phyloP scores from a whole-genome alignment of 2,888 invertebrate genomes.

The Orthosia cruda region DNA sequence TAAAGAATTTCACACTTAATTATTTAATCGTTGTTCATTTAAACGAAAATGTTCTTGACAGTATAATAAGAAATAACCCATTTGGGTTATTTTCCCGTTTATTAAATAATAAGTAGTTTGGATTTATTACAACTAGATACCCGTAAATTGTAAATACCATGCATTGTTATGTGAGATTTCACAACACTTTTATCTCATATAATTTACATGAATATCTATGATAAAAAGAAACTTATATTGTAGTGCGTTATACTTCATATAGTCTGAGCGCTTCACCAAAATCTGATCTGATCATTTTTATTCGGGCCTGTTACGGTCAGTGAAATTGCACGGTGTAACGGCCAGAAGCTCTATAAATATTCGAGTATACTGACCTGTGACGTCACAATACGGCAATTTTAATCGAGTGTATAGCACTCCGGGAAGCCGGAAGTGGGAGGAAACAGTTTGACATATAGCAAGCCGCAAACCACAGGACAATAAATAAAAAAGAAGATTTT shows the following conservation, averaged over 20 bases:
- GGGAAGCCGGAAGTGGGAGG: neutral
- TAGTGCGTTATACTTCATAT: neutral
- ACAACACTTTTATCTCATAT: too few species aligned
- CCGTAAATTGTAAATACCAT: too few species aligned
- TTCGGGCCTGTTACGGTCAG: constrained; percentile 7
- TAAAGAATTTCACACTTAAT: too few species aligned
- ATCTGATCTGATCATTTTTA: neutral
- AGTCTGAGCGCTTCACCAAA: neutral
- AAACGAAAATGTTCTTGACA: too few species aligned
- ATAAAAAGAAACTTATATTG: too few species aligned
- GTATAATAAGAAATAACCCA: too few species aligned
- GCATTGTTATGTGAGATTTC: too few species aligned
- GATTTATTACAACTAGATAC: too few species aligned
- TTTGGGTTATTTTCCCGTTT: too few species aligned
- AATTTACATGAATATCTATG: too few species aligned
- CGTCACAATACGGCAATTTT: constrained; percentile 2
- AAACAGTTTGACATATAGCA: constrained; percentile 4
- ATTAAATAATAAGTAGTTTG: too few species aligned
- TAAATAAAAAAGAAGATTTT: constrained; percentile 16
- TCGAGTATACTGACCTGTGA: constrained; percentile 8
- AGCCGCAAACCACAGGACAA: constrained; percentile 15
- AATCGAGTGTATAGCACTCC: neutral
- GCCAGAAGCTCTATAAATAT: constrained; percentile 7
- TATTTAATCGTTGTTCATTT: too few species aligned
- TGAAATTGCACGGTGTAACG: neutral